phyloP scores from a whole-genome alignment of 2,113 vertebrate species.

The Gnathonemus echidnorhynchus region DNA sequence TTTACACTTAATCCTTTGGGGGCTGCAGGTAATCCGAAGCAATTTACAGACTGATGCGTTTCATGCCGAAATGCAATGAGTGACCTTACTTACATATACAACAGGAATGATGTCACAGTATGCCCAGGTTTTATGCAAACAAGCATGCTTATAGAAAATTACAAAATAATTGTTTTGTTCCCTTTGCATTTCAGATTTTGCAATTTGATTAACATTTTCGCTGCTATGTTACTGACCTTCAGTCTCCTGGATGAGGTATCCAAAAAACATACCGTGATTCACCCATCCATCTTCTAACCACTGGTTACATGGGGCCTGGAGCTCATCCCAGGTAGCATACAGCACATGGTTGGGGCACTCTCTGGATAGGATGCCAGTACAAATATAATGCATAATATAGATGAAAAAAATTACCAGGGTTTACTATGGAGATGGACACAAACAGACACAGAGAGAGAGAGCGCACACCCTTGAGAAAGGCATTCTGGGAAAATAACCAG shows the following conservation, averaged over 20 bases:
- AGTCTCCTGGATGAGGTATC: background rate
- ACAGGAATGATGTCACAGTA: background rate
- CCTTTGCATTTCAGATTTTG: background rate
- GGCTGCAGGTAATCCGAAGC: background rate
- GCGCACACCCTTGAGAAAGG: background rate
- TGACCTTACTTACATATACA: background rate
- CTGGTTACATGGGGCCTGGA: background rate
- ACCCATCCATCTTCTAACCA: background rate
- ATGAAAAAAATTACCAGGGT: background rate
- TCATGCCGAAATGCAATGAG: background rate
- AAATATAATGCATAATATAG: background rate
- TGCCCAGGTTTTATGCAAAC: background rate
- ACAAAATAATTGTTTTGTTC: background rate
- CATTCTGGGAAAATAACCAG: constrained; percentile 14
- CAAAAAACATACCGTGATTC: background rate
- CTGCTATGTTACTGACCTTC: background rate
- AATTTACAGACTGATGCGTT: background rate
- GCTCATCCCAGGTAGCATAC: background rate
- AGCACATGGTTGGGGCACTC: background rate
- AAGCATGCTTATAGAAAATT: background rate
- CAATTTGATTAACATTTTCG: background rate
- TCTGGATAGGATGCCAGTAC: background rate
- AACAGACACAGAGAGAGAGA: background rate
- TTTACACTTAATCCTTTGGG: background rate
- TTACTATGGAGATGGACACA: background rate